Conservation (phyloP, 2,797 vertebrate genomes). For the Hypotaenidia philippensis region DNA sequence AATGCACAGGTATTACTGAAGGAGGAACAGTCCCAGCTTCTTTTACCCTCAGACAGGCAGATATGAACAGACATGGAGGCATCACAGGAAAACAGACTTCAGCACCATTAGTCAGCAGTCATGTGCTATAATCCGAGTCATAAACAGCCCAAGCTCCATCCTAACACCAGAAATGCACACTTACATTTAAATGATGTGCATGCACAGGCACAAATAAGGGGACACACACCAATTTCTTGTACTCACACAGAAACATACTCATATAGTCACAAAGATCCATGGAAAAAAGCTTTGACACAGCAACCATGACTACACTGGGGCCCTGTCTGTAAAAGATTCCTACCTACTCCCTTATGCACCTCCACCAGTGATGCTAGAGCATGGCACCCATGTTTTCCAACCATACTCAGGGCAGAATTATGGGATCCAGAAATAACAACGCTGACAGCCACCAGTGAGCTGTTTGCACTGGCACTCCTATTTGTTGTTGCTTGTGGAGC, state of each 20-base stretch:
- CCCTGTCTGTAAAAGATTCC: not conserved
- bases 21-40: not conserved
- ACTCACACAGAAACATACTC: not conserved
- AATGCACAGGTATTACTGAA: not conserved
- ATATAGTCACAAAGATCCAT: not conserved
- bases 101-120: not conserved
- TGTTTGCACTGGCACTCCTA: not conserved
- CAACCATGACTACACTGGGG: not conserved
- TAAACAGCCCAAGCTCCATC: not conserved
- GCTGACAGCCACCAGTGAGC: not conserved
- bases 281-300: not conserved
- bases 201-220: not conserved
- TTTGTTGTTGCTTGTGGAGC: not conserved
- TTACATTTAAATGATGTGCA: not conserved
- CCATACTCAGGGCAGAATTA: not conserved
- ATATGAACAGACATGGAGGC: rapidly evolving
- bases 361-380: not conserved
- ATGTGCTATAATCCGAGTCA: not conserved
- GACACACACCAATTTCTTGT: not conserved
- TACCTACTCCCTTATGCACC: not conserved
- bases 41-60: not conserved
- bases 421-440: not conserved
- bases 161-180: not conserved
- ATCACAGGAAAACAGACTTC: not conserved
- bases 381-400: not conserved